Evolutionary conservation across 2,113 vertebrate genomes (phyloP).

Genomic region (Cervus canadensis): DNA sequence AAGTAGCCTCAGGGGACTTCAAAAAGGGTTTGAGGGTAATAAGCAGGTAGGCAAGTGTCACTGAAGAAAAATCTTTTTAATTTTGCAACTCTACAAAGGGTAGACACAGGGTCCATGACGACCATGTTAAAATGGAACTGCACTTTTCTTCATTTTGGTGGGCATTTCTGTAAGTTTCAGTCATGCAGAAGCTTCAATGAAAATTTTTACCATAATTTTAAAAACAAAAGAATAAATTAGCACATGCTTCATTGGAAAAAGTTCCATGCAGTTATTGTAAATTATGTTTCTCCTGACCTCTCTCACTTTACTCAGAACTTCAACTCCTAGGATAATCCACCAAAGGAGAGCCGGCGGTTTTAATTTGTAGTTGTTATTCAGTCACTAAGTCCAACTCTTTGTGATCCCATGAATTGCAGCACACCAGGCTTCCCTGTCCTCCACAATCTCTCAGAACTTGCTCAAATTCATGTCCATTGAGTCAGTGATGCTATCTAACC

Average conservation of each 20-base stretch:
- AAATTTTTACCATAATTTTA: conserved; percentile 15
- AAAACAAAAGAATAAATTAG: neutral
- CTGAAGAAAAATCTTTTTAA: neutral
- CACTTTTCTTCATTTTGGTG: conserved; percentile 62
- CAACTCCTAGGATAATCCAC: conserved; percentile 75
- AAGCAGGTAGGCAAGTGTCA: neutral
- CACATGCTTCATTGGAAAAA: neutral
- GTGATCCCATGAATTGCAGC: neutral
- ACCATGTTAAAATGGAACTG: neutral
- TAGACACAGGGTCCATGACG: neutral
- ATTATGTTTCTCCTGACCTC: conserved; percentile 10
- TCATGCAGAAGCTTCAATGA: neutral
- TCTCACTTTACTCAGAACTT: conserved; percentile 71
- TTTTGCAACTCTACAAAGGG: neutral
- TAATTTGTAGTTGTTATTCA: neutral
- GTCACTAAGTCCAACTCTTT: neutral
- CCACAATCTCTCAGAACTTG: neutral
- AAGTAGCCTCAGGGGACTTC: neutral
- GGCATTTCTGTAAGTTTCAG: conserved; percentile 14
- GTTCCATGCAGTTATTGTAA: neutral
- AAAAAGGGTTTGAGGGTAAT: neutral
- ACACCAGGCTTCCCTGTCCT: neutral
- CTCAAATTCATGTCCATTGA: neutral
- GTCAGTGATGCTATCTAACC: neutral
- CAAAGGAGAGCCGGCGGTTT: conserved; percentile 85